Evolutionary conservation across 2,797 vertebrate species (phyloP).

Genomic region (Sphenodon punctatus): DNA sequence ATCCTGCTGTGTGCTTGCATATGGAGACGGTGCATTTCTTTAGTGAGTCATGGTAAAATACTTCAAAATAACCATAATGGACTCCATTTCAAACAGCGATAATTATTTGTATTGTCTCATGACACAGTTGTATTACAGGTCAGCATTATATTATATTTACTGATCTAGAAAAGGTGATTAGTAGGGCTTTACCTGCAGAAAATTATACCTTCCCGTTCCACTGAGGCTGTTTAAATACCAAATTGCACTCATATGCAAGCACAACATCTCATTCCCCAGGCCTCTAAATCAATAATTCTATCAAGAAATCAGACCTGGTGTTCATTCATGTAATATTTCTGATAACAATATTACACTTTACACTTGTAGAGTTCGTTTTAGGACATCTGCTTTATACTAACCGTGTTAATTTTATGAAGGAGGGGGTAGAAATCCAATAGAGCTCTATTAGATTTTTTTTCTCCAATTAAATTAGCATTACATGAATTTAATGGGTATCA

Average conservation of each 20-base stretch:
- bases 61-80: background rate
- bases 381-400: constrained; percentile 27
- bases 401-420: constrained; percentile 49
- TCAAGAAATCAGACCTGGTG: constrained; percentile 31
- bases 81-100: background rate
- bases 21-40: fast-evolving
- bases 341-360: constrained; percentile 37
- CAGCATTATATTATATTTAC: background rate
- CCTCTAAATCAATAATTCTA: constrained; percentile 17
- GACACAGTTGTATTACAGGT: background rate
- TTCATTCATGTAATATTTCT: constrained; percentile 44
- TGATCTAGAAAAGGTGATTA: background rate
- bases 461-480: constrained; percentile 60
- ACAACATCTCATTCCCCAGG: background rate
- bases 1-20: background rate
- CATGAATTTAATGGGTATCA: constrained; percentile 51
- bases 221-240: background rate
- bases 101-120: fast-evolving
- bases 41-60: background rate
- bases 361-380: too few relatives aligned
- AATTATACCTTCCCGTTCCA: background rate
- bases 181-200: constrained; percentile 16
- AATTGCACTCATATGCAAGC: background rate
- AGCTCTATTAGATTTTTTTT: constrained; percentile 17
- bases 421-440: constrained; percentile 28